Evolutionary conservation across 2,888 invertebrate genomes (phyloP), one percentile per base, ranked within the genome.

Genomic region (Drosophila fungiperda): DNA sequence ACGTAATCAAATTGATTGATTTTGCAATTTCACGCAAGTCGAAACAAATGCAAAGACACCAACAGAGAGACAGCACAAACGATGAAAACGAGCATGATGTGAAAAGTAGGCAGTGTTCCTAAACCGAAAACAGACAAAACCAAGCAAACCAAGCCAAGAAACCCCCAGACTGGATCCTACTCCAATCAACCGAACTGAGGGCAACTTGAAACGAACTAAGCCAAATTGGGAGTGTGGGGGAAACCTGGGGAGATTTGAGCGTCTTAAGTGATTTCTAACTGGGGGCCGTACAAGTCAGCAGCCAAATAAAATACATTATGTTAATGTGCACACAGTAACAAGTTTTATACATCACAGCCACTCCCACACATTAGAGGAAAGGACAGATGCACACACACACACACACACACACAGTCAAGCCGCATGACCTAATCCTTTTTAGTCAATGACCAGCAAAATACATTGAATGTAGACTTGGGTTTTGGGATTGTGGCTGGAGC

Each of bases 1-100:
- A 82, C 84, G 87, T 89, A 91, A 91, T 87, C 82, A 83, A 90
- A 91, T 90, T 91, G 92, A 91, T 91, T 91, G 92, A 91, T 90
- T 87, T 78, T 80, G 83, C 87, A 81, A 87, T 87, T 88, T 83
- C 81, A 85, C 81, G 85, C 88, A 82, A 79, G 68, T 63, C 67
- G 73, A 80, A 87, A 89, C 79, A 78, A 89, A 71, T 71, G 72
- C 80, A 63, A 59, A 58, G 52, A 70, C 61, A 60, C 23, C 8
- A 20, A 38, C n/a, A 29, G 40, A 49, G 15, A 20, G 20, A 45
- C 20, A 45, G 23, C 45, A 15, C 23, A 4, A 45, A 8, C 4
- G 23, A 15, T 29, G 29, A 20, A 11, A 49, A 42, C 45, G 54
- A 62, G 55, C 11, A 15, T 38, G 38, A 74, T 64, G 45, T 29